Percentiles rank a stretch among this genome's conserved stretches.
Evolutionary conservation across 2,888 invertebrate species (phyloP).

Genomic region (Coelopa pilipes): DNA sequence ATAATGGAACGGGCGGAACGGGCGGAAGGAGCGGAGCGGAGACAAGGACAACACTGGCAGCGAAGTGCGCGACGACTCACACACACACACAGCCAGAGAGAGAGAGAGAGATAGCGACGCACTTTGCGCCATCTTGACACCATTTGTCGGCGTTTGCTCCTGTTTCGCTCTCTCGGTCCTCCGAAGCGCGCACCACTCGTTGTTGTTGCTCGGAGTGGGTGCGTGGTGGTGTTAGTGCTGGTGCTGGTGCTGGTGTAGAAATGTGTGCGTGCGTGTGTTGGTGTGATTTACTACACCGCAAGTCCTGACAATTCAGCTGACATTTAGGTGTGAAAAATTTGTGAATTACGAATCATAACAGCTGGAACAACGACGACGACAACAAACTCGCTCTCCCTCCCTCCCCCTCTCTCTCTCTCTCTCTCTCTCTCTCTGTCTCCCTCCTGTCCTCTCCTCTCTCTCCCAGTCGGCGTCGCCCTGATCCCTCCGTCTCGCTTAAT

Average conservation of each 20-base stretch:
- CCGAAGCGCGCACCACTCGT: neutral
- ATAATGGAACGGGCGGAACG: no score
- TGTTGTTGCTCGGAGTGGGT: neutral
- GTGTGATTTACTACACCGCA: conserved; percentile 31
- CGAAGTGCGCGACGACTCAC: neutral
- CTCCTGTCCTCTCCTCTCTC: no score
- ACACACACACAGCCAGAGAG: neutral
- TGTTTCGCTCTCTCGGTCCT: neutral
- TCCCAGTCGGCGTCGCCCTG: neutral
- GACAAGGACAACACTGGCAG: neutral
- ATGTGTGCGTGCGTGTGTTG: neutral
- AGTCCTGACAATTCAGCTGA: conserved; percentile 27
- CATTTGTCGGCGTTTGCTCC: neutral
- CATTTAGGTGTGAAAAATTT: conserved; percentile 30
- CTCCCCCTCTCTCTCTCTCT: no score
- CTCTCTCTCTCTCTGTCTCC: no score
- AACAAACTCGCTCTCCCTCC: no score
- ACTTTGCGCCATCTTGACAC: no score
- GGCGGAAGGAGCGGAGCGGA: neutral
- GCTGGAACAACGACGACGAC: neutral
- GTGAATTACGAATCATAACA: conserved; percentile 28
- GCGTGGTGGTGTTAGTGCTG: neutral
- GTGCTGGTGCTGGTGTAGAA: neutral
- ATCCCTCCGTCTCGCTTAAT: conserved; percentile 33
- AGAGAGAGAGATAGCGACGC: neutral